Conservation (phyloP, 2,113 vertebrate genomes). For the Clupea harengus region DNA sequence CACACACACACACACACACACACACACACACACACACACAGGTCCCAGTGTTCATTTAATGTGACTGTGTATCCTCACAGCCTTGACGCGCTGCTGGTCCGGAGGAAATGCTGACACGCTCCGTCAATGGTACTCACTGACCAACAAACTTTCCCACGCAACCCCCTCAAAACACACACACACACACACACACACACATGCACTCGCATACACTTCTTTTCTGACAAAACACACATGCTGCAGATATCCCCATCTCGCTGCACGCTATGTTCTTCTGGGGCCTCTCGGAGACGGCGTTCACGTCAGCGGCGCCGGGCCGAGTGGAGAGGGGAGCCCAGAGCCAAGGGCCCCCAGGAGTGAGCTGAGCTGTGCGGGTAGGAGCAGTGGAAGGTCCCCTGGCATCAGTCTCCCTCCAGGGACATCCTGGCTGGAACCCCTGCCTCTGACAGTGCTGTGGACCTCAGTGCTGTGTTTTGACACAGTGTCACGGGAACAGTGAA, state of each 20-base stretch:
- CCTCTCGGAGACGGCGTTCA: background rate
- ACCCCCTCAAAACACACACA: slow-evolving; percentile 25
- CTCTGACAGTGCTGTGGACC: background rate
- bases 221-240: slow-evolving; percentile 41
- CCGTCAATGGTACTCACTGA: slow-evolving; percentile 22
- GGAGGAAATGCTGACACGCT: slow-evolving; percentile 43
- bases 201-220: slow-evolving; percentile 25
- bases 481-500: background rate
- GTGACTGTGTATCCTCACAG: slow-evolving; percentile 43
- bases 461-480: background rate
- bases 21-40: slow-evolving; percentile 24
- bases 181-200: slow-evolving; percentile 12
- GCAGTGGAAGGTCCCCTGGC: background rate
- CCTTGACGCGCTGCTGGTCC: slow-evolving; percentile 3
- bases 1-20: background rate
- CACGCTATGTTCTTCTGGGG: background rate
- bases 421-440: background rate
- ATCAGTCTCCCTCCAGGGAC: background rate
- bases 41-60: slow-evolving; percentile 33
- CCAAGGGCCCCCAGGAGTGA: background rate
- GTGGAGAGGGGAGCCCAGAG: background rate
- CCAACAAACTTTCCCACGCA: slow-evolving; percentile 26
- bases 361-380: background rate
- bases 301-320: slow-evolving; percentile 3
- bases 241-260: background rate